phyloP scores from a whole-genome alignment of 2,797 vertebrate species.

The Gymnoscopelus braueri region DNA sequence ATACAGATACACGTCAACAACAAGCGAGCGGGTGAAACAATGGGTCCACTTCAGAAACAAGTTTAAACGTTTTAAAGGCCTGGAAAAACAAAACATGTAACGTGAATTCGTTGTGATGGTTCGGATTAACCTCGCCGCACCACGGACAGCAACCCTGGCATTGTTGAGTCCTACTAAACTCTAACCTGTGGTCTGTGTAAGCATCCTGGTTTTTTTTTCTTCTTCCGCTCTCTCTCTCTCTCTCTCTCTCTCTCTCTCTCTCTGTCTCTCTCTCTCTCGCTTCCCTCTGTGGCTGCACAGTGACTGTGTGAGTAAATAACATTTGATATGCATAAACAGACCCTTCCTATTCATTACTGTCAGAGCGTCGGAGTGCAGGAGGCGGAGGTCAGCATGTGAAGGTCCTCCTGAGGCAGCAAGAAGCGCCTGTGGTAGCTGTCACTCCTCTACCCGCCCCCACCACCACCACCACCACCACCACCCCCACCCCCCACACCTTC shows the following conservation, averaged over 20 bases:
- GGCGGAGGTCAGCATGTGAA: slow-evolving; percentile 92
- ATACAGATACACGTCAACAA: too few species aligned
- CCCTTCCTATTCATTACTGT: slow-evolving; percentile 93
- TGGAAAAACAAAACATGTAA: slow-evolving; percentile 47
- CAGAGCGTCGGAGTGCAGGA: slow-evolving; percentile 87
- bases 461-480: slow-evolving; percentile 39
- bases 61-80: slow-evolving; percentile 27
- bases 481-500: slow-evolving; percentile 51
- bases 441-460: slow-evolving; percentile 76
- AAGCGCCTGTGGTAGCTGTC: slow-evolving; percentile 89
- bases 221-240: neutral
- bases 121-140: slow-evolving; percentile 74
- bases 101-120: slow-evolving; percentile 69
- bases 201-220: slow-evolving; percentile 55
- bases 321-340: slow-evolving; percentile 86
- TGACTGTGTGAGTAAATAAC: slow-evolving; percentile 86
- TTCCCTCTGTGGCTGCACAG: slow-evolving; percentile 66
- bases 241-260: slow-evolving; percentile 9
- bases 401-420: slow-evolving; percentile 91
- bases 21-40: neutral
- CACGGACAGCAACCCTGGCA: slow-evolving; percentile 64
- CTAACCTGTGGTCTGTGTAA: slow-evolving; percentile 71
- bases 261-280: slow-evolving; percentile 21
- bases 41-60: neutral
- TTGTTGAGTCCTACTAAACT: slow-evolving; percentile 64